Evolutionary conservation across 2,888 invertebrate species (phyloP).

Genomic region (Anthoptus insignis): DNA sequence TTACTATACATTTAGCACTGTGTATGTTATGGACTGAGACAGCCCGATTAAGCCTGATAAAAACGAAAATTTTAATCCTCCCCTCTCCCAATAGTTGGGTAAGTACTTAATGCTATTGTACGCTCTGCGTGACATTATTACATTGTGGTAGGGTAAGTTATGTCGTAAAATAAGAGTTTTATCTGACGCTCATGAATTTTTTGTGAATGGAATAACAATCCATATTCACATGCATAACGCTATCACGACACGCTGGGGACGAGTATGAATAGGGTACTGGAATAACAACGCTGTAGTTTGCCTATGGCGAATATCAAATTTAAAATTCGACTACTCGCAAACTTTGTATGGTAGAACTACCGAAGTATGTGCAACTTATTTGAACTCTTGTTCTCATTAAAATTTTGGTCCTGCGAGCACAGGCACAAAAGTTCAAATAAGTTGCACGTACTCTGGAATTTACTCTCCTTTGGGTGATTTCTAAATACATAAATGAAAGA

Average conservation of each 20-base stretch:
- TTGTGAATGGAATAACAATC: constrained; percentile 8
- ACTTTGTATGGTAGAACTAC: no score
- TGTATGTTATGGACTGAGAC: no score
- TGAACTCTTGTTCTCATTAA: no score
- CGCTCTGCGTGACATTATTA: neutral
- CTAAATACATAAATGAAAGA: no score
- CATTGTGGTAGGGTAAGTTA: neutral
- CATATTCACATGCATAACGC: constrained; percentile 3
- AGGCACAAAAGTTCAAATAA: no score
- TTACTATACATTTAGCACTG: no score
- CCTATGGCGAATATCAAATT: neutral
- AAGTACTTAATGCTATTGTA: neutral
- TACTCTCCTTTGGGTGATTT: no score
- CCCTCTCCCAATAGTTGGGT: neutral
- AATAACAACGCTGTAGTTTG: neutral
- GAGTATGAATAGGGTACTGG: neutral
- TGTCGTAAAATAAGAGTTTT: neutral
- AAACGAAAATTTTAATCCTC: neutral
- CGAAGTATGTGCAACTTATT: no score
- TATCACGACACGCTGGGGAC: constrained; percentile 3
- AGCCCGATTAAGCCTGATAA: neutral
- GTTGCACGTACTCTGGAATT: no score
- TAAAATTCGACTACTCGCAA: neutral
- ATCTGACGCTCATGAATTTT: neutral
- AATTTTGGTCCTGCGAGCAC: no score